Evolutionary conservation across 2,113 vertebrate genomes (phyloP).

Genomic region (human (Homo sapiens)): DNA sequence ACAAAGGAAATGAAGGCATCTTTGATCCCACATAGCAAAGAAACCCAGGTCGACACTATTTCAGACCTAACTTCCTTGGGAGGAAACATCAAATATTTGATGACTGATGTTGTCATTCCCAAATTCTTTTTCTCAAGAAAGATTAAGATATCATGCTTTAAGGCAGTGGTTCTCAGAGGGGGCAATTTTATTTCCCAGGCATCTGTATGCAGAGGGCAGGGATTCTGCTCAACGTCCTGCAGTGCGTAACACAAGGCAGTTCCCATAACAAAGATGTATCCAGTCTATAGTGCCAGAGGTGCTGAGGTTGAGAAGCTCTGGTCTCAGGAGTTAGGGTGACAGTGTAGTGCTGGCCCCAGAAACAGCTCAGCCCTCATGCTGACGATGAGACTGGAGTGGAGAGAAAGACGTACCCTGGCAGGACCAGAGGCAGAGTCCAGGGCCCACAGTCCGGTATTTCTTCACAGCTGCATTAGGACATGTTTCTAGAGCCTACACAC

Average conservation of each 20-base stretch:
- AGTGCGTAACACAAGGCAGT: neutral
- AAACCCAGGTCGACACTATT: neutral
- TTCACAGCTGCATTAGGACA: fast-evolving
- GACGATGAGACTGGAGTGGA: neutral
- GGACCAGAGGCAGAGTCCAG: neutral
- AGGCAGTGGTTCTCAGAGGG: neutral
- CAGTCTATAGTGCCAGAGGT: fast-evolving
- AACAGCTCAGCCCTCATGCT: neutral
- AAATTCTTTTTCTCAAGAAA: neutral
- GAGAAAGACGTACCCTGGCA: neutral
- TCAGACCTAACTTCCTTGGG: neutral
- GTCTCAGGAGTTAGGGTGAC: neutral
- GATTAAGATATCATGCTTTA: neutral
- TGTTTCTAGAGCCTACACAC: neutral
- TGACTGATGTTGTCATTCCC: neutral
- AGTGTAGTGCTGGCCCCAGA: too few relatives aligned
- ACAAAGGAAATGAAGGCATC: fast-evolving
- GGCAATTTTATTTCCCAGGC: neutral
- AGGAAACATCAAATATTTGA: neutral
- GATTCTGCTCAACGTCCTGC: fast-evolving
- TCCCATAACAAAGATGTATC: neutral
- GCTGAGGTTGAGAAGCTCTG: neutral
- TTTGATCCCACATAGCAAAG: too few relatives aligned
- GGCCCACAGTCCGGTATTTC: too few relatives aligned
- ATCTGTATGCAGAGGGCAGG: neutral